phyloP scores from a whole-genome alignment of 2,113 vertebrate genomes.

The Athene noctua region DNA sequence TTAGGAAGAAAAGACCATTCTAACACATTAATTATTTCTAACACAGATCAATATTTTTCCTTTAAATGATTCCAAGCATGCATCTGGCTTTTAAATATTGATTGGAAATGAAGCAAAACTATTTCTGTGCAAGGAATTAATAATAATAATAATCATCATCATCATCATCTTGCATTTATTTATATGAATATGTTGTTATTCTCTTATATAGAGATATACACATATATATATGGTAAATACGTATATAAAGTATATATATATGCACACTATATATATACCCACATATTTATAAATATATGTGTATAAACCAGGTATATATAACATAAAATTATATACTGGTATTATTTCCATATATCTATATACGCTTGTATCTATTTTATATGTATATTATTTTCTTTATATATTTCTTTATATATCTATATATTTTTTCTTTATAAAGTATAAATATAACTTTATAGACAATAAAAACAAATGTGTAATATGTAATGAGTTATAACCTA shows the following conservation, averaged over 20 bases:
- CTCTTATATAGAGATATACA: background rate
- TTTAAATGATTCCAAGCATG: background rate
- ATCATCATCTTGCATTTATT: background rate
- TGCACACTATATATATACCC: no score
- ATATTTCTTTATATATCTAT: no score
- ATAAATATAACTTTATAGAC: background rate
- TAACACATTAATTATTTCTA: background rate
- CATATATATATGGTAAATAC: background rate
- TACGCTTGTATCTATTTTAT: no score
- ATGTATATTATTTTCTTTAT: no score
- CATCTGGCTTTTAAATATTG: background rate
- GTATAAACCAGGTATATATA: background rate
- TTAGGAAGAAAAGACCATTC: background rate
- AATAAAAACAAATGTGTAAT: background rate
- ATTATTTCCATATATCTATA: background rate
- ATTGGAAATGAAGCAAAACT: background rate
- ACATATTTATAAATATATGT: background rate
- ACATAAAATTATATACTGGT: background rate
- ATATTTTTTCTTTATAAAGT: background rate
- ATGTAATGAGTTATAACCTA: background rate
- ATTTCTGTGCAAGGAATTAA: background rate
- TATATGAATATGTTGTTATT: background rate
- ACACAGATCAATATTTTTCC: background rate
- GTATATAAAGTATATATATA: background rate
- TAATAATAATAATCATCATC: background rate